A percentile compares a stretch with the other conserved stretches of the same genome.
These are phyloP conservation scores for Narcine bancroftii DNA, from an alignment of 2,113 vertebrate genomes.

Conservation along the genomic window DNA sequence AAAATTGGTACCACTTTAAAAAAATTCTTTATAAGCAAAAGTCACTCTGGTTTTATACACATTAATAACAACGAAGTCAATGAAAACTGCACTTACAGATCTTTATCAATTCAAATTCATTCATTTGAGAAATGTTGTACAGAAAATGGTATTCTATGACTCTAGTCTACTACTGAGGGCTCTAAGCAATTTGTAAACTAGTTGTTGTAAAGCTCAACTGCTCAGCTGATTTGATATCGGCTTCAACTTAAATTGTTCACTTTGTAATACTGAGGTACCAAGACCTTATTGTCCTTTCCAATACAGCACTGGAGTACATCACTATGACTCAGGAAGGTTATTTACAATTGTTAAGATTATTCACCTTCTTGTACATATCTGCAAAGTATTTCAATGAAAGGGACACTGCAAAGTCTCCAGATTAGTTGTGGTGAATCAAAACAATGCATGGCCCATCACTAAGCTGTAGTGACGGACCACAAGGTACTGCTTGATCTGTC, in stretches of 20 bases:
- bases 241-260: neutral
- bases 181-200: neutral
- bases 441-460: no score
- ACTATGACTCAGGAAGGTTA: neutral
- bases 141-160: neutral
- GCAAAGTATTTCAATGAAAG: no score
- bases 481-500: no score
- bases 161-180: neutral
- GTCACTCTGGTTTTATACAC: neutral
- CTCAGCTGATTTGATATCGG: neutral
- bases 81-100: neutral
- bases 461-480: no score
- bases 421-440: no score
- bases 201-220: neutral
- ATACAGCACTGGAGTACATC: neutral
- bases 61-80: constrained; percentile 12
- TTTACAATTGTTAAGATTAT: neutral
- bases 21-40: neutral
- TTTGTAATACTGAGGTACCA: neutral
- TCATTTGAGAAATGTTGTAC: neutral
- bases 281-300: neutral
- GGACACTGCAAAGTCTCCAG: no score
- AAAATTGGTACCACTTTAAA: neutral
- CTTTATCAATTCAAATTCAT: neutral
- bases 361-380: no score